These are phyloP conservation scores for Drosophila oshimai DNA, from an alignment of 1,140 invertebrate species.

Conservation along the genomic window DNA sequence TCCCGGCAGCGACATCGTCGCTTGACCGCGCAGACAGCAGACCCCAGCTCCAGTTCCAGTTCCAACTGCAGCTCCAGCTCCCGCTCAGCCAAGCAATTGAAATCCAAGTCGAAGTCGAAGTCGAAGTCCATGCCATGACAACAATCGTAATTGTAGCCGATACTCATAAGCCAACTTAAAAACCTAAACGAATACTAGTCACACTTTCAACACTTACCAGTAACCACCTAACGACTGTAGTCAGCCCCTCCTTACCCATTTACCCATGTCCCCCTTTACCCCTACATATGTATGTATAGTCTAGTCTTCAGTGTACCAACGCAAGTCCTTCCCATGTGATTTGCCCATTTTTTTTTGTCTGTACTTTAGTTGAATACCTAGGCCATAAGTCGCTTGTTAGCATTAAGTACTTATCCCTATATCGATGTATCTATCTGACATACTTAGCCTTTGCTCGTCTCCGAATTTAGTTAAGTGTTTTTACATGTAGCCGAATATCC, in stretches of 20 bases:
- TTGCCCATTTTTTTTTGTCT: slow-evolving; percentile 28
- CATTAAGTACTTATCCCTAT: slow-evolving; percentile 19
- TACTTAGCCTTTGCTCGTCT: slow-evolving; percentile 4
- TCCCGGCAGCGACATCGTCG: slow-evolving; percentile 78
- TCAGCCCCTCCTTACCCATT: not conserved
- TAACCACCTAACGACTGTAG: slow-evolving; percentile 51
- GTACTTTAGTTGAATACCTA: slow-evolving; percentile 42
- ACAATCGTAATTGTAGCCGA: slow-evolving; percentile 51
- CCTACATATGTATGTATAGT: slow-evolving; percentile 52
- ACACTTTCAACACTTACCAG: slow-evolving; percentile 43
- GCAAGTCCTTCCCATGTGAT: no score
- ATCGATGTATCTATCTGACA: not conserved
- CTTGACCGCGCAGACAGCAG: slow-evolving; percentile 66
- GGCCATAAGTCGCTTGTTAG: slow-evolving; percentile 35
- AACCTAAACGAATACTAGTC: slow-evolving; percentile 75
- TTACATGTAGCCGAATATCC: slow-evolving; percentile 37
- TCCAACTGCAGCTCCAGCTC: slow-evolving; percentile 11
- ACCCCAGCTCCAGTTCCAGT: slow-evolving; percentile 6
- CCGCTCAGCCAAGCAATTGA: slow-evolving; percentile 39
- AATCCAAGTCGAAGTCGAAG: no score
- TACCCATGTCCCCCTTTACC: not conserved
- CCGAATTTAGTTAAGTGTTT: slow-evolving; percentile 38
- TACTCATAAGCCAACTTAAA: slow-evolving; percentile 74
- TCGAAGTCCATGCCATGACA: slow-evolving; percentile 29
- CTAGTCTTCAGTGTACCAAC: slow-evolving; percentile 71